Evolutionary conservation across 2,113 vertebrate species (phyloP).

Genomic region (Amphiprion percula): DNA sequence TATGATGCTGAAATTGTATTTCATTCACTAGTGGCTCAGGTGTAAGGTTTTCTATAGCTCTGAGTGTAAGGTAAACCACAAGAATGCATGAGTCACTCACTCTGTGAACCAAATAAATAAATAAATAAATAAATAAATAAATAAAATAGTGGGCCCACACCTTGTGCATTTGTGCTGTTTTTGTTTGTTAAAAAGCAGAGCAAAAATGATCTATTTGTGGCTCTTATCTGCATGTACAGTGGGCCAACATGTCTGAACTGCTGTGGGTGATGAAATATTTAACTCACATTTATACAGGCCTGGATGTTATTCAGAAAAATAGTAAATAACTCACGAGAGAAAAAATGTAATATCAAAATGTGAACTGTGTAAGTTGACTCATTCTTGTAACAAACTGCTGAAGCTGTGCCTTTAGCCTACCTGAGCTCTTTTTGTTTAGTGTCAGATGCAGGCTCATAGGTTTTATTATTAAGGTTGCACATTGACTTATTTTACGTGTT

Average conservation of each 20-base stretch:
- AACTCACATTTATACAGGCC: not conserved
- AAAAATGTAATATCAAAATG: not conserved
- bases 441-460: not conserved
- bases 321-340: not conserved
- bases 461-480: not conserved
- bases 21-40: not conserved
- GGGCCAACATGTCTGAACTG: not conserved
- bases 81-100: not conserved
- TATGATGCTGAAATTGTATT: not conserved
- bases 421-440: not conserved
- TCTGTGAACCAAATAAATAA: not conserved
- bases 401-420: not conserved
- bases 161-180: not conserved
- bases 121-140: not conserved
- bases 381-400: not conserved
- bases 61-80: constrained; percentile 10
- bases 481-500: not conserved
- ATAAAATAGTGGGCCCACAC: not conserved
- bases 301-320: not conserved
- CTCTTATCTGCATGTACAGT: not conserved
- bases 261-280: not conserved
- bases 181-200: not conserved
- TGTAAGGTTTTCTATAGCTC: not conserved
- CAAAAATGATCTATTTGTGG: not conserved
- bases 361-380: not conserved